Evolutionary conservation across 2,113 vertebrate species (phyloP).

Genomic region (Rallus limicola): DNA sequence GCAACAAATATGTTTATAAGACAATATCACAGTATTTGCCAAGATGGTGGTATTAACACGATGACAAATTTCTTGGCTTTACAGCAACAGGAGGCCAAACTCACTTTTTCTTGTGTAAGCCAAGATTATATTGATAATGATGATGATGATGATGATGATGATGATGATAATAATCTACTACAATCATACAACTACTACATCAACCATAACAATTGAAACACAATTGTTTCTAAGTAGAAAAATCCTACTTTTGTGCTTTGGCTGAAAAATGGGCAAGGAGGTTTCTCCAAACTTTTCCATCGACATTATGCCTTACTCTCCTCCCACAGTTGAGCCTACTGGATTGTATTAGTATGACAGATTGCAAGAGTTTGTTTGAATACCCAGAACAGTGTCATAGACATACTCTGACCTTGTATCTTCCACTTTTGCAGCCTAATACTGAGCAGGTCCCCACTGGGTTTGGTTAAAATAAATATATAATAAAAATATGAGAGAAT

Average conservation of each 20-base stretch:
- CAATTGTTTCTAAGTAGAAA: neutral
- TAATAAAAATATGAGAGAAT: neutral
- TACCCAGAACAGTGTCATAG: neutral
- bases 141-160: no score
- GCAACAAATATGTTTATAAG: neutral
- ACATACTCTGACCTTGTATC: neutral
- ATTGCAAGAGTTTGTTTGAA: neutral
- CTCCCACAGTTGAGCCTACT: fast-evolving
- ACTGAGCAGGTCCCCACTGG: neutral
- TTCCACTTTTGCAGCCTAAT: neutral
- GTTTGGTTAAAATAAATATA: neutral
- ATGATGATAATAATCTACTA: no score
- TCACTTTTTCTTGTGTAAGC: neutral
- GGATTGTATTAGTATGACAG: neutral
- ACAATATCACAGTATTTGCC: neutral
- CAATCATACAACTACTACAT: no score
- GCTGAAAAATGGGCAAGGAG: neutral
- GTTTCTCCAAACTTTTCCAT: neutral
- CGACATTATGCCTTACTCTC: fast-evolving
- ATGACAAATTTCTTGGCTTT: neutral
- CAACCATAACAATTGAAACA: neutral
- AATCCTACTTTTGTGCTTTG: neutral
- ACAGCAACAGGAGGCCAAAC: neutral
- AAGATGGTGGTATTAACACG: neutral
- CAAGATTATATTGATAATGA: neutral